A percentile compares a stretch with the other conserved stretches of the same genome.
phyloP scores from a whole-genome alignment of 2,888 invertebrate genomes.

The Horisme vitalbata region DNA sequence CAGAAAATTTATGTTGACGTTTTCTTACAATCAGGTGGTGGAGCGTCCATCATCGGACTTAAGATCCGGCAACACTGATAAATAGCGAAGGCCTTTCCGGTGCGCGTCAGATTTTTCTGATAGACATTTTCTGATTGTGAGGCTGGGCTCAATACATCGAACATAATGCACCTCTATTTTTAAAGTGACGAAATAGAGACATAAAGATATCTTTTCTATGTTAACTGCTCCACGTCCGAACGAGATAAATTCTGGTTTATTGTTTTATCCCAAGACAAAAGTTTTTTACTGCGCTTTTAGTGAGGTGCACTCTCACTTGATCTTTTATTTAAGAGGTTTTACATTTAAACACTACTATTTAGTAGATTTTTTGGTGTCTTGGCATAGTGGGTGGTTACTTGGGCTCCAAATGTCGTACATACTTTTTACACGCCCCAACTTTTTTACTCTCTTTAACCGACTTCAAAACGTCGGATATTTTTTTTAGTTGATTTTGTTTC shows the following conservation, averaged over 20 bases:
- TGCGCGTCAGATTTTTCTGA: too few relatives aligned
- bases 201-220: constrained; percentile 63
- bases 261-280: constrained; percentile 58
- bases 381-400: too few relatives aligned
- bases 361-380: background rate
- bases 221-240: constrained; percentile 54
- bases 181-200: constrained; percentile 66
- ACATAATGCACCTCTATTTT: constrained; percentile 73
- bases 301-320: constrained; percentile 54
- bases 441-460: too few relatives aligned
- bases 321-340: constrained; percentile 60
- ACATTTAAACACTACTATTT: constrained; percentile 42
- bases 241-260: constrained; percentile 62
- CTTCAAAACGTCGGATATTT: too few relatives aligned
- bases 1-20: too few relatives aligned
- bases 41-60: too few relatives aligned
- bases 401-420: too few relatives aligned
- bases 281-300: constrained; percentile 70
- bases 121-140: constrained; percentile 42
- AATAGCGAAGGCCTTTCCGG: too few relatives aligned
- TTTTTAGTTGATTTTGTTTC: too few relatives aligned
- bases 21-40: too few relatives aligned
- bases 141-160: constrained; percentile 29
- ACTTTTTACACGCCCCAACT: too few relatives aligned
- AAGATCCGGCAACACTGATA: too few relatives aligned